Conservation (phyloP, 2,888 invertebrate genomes). For the Chydorus sphaericus region DNA sequence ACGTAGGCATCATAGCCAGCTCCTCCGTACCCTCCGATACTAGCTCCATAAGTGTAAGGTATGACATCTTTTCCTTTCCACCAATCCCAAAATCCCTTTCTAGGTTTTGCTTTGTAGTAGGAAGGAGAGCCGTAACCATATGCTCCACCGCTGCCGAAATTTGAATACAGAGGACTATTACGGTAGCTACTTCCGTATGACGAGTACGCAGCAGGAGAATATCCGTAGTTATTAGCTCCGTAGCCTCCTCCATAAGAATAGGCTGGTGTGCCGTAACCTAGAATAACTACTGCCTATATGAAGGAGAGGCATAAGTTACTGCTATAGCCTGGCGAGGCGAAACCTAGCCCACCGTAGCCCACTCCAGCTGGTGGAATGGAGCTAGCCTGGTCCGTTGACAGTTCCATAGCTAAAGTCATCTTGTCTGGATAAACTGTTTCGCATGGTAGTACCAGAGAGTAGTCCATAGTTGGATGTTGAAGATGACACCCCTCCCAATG, state of each 20-base stretch:
- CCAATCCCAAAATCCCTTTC: not conserved
- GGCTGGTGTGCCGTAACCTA: not conserved
- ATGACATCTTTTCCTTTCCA: not conserved
- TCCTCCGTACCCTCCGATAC: not conserved
- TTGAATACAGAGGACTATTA: not conserved
- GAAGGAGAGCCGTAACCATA: not conserved
- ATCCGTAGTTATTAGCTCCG: too few relatives aligned
- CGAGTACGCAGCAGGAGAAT: too few relatives aligned
- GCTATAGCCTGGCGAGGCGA: not conserved
- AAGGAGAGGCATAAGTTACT: not conserved
- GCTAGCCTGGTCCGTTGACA: not conserved
- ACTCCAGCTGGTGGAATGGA: not conserved
- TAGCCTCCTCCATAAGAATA: not conserved
- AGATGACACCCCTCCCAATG: slow-evolving; percentile 10
- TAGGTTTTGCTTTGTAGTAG: not conserved
- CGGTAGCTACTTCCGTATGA: not conserved
- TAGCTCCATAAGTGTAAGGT: not conserved
- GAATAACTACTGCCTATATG: not conserved
- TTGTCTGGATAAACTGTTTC: slow-evolving; percentile 1
- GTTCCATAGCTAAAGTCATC: slow-evolving; percentile 1
- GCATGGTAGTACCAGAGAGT: not conserved
- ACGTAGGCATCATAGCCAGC: not conserved
- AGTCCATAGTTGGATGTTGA: not conserved
- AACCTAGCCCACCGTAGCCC: not conserved
- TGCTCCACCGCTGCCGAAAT: not conserved